Base-by-base conservation (phyloP, 2,113 vertebrate species). In the Piprites chloris region DNA sequence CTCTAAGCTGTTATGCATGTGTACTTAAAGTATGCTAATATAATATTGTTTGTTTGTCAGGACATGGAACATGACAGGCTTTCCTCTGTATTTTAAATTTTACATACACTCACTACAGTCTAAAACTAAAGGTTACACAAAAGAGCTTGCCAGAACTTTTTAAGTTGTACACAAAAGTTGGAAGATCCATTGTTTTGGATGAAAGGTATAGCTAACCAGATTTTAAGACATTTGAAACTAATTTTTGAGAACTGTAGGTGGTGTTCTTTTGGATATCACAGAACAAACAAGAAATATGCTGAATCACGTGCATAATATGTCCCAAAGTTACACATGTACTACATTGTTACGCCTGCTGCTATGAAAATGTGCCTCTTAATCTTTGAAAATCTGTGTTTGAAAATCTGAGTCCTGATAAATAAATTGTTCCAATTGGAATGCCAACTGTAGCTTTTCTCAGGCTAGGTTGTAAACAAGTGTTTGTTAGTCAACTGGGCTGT, bases 331-430 rank as follows among this genome's bases (percentile, higher is more conserved):
- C 69, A 27, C 90, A 85, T 68, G 67, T 83, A 53, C 35, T 15
- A 27, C 9, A 46, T 13, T 78, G n/a, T 76, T 83, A 55, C 23
- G 47, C 49, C 76, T 91, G 65, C n/a, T 94, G 67, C 30, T 68
- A n/a, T 72, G 62, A 85, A 95, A 91, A 84, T 75, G 75, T 89
- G 14, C 59, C 62, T 79, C 50, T 86, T 46, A 90, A 65, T 55
- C 23, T 73, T 55, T 44, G 37, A 93, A 88, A 21, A 58, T 74
- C 81, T 90, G 56, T 78, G 16, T 91, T 89, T 95, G 80, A 94
- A 96, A 97, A 94, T 86, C 53, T 96, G 72, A 96, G 87, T 95
- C 62, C 63, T 94, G 95, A 90, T 95, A 97, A 97, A 95, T 75
- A 95, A 96, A 95, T 97, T 95, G 95, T 86, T 95, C 95, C 94